phyloP scores from a whole-genome alignment of 1,140 invertebrate genomes.

The Drosophila pectinifera region DNA sequence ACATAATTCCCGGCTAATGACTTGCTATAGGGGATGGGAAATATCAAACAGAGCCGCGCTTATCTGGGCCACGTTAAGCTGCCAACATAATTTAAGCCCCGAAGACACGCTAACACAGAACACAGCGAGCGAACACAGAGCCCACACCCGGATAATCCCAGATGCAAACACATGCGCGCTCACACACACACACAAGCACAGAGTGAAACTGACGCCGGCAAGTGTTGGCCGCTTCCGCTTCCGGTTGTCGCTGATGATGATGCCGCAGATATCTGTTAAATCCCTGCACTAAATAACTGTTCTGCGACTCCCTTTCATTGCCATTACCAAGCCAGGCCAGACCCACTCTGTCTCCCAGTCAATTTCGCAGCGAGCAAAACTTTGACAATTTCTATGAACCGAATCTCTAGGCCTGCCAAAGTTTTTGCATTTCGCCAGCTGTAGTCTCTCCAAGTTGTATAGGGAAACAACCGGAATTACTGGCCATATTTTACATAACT shows the following conservation, averaged over 20 bases:
- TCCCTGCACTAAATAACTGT: conserved; percentile 77
- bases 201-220: conserved; percentile 27
- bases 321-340: neutral
- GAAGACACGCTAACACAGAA: conserved; percentile 33
- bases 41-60: conserved; percentile 53
- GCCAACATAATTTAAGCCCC: conserved; percentile 65
- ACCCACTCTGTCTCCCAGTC: conserved; percentile 30
- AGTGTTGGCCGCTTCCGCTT: conserved; percentile 73
- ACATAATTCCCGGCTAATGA: conserved; percentile 64
- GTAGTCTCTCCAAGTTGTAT: conserved; percentile 10
- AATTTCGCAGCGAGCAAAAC: conserved; percentile 52
- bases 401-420: conserved; percentile 47
- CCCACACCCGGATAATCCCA: conserved; percentile 23
- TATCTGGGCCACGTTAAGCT: conserved; percentile 65
- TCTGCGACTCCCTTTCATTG: conserved; percentile 1
- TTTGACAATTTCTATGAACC: conserved; percentile 72
- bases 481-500: conserved; percentile 78
- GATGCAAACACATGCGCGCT: conserved; percentile 20
- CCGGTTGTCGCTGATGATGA: conserved; percentile 52
- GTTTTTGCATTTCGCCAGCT: conserved; percentile 66
- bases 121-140: neutral
- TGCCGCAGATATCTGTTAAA: conserved; percentile 58
- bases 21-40: conserved; percentile 29
- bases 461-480: conserved; percentile 36
- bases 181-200: conserved; percentile 1